Conservation (phyloP, 2,113 vertebrate species). For the Oreocharis arfaki region DNA sequence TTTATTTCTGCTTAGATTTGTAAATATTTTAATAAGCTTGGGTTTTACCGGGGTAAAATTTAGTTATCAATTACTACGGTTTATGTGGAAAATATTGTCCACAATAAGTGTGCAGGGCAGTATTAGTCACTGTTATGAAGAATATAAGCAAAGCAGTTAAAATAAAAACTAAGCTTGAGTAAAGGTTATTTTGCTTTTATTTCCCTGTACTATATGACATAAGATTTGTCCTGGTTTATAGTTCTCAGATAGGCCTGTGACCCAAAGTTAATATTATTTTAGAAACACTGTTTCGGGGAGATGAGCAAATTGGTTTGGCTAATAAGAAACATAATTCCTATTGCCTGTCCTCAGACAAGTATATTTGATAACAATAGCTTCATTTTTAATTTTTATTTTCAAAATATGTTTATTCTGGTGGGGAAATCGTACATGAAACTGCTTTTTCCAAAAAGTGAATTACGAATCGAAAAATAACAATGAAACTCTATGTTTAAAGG, state of each 20-base stretch:
- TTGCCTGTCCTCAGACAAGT: neutral
- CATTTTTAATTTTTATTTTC: neutral
- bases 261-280: neutral
- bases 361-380: neutral
- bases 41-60: neutral
- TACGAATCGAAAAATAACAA: neutral
- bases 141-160: neutral
- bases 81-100: neutral
- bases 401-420: neutral
- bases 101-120: neutral
- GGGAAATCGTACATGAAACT: neutral
- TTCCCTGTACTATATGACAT: neutral
- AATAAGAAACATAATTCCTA: neutral
- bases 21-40: conserved; percentile 52
- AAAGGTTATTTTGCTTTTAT: neutral
- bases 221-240: neutral
- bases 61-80: neutral
- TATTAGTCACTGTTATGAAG: neutral
- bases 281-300: neutral
- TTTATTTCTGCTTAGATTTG: conserved; percentile 20
- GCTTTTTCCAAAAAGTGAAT: neutral
- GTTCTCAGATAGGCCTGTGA: neutral
- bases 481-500: neutral
- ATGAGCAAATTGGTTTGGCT: neutral
- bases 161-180: neutral